Evolutionary conservation across 2,797 vertebrate genomes (phyloP).

Genomic region (Xyrichtys novacula): DNA sequence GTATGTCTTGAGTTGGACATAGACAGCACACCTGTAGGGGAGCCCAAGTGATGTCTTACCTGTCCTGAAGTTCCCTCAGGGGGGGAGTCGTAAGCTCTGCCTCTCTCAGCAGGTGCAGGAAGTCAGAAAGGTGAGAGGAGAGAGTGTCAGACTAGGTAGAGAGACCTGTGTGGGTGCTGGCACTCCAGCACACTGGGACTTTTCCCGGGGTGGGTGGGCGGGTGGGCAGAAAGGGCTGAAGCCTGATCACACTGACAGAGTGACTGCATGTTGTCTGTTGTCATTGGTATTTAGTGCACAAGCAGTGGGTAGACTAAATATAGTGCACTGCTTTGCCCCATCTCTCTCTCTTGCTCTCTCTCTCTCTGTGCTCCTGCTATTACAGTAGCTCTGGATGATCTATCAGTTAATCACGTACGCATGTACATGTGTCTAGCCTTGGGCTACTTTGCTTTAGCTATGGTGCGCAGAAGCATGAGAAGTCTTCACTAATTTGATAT

Average conservation of each 20-base stretch:
- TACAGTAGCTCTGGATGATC: conserved; percentile 41
- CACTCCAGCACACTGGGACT: conserved; percentile 82
- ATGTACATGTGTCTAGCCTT: neutral
- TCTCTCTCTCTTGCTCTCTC: conserved; percentile 4
- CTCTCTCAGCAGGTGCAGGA: conserved; percentile 69
- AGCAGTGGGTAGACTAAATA: conserved; percentile 90
- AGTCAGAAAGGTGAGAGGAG: conserved; percentile 63
- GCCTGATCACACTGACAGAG: conserved; percentile 41
- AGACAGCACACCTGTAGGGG: conserved; percentile 59
- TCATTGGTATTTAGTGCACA: conserved; percentile 92
- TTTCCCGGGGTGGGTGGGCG: conserved; percentile 65
- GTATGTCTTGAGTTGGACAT: conserved; percentile 30
- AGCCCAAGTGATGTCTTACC: conserved; percentile 69
- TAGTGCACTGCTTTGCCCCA: conserved; percentile 79
- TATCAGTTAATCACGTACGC: conserved; percentile 24
- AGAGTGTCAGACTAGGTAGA: conserved; percentile 68
- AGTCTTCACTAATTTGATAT: neutral
- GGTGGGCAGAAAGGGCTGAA: conserved; percentile 49
- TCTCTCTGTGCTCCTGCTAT: conserved; percentile 33
- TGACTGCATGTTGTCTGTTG: conserved; percentile 81
- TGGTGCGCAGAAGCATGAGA: neutral
- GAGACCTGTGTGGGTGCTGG: conserved; percentile 78
- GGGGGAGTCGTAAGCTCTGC: conserved; percentile 57
- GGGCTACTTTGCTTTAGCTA: neutral
- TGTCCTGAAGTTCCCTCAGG: conserved; percentile 71